Evolutionary conservation across 2,797 vertebrate genomes (phyloP).

Genomic region (Enteromius unitaeniatus): DNA sequence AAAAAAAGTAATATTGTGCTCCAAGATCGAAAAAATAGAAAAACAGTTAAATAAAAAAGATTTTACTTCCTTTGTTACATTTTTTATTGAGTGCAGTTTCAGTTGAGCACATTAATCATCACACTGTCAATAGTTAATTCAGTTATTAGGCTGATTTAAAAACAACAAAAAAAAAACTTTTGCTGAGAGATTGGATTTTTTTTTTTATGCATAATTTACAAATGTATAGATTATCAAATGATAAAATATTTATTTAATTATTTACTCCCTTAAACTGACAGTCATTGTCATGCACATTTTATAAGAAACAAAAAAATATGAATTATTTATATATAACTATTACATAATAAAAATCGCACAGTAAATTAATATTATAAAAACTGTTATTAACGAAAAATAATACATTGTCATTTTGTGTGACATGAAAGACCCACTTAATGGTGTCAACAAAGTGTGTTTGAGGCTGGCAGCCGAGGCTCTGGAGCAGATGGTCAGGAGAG

Average conservation of each 20-base stretch:
- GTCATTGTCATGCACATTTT: no score
- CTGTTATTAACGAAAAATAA: no score
- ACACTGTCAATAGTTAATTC: neutral
- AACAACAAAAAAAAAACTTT: neutral
- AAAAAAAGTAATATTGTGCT: neutral
- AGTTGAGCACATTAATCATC: neutral
- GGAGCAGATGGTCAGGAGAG: constrained; percentile 70
- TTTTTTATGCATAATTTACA: no score
- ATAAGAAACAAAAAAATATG: no score
- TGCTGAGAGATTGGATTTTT: no score
- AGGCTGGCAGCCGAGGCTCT: constrained; percentile 73
- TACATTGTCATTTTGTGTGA: neutral
- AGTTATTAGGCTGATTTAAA: neutral
- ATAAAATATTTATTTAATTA: no score
- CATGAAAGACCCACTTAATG: constrained; percentile 68
- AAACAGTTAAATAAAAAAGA: neutral
- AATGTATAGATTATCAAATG: no score
- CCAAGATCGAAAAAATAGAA: neutral
- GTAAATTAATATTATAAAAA: no score
- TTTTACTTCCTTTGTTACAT: neutral
- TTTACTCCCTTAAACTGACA: no score
- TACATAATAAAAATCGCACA: no score
- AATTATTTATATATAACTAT: no score
- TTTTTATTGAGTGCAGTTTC: neutral
- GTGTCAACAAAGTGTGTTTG: constrained; percentile 75